These are phyloP conservation scores for Sebastes cheni DNA, from an alignment of 2,797 vertebrate species.

Conservation along the genomic window DNA sequence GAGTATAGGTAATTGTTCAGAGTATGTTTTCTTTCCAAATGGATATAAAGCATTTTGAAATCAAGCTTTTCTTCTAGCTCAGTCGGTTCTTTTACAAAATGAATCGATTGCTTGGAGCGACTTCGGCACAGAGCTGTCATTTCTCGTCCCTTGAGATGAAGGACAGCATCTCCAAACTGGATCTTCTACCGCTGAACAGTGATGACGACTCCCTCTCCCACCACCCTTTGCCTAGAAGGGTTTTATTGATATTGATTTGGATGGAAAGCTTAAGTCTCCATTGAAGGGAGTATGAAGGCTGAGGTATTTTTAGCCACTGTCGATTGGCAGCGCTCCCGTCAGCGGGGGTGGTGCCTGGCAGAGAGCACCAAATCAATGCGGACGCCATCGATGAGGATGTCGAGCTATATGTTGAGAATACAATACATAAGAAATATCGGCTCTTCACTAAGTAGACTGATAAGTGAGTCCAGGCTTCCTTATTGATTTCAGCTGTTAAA, in stretches of 20 bases:
- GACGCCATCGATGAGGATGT: conserved; percentile 17
- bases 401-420: conserved; percentile 38
- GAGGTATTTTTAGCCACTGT: conserved; percentile 51
- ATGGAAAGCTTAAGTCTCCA: conserved; percentile 26
- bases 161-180: not conserved
- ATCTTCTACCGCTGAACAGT: not conserved
- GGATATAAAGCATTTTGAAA: not conserved
- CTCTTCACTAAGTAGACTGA: conserved; percentile 20
- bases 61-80: not conserved
- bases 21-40: not conserved
- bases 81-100: not conserved
- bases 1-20: not conserved
- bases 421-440: conserved; percentile 27
- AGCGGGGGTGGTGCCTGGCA: conserved; percentile 6
- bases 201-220: not conserved
- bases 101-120: not conserved
- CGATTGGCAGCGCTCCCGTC: conserved; percentile 6
- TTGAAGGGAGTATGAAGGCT: conserved; percentile 14
- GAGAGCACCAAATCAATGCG: conserved; percentile 41
- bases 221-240: not conserved
- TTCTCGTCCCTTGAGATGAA: not conserved
- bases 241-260: conserved; percentile 36
- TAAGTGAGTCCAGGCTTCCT: conserved; percentile 25
- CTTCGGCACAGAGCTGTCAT: not conserved
- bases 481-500: conserved; percentile 55